phyloP scores from a whole-genome alignment of 2,888 invertebrate species.

The Aspidapion aeneum region DNA sequence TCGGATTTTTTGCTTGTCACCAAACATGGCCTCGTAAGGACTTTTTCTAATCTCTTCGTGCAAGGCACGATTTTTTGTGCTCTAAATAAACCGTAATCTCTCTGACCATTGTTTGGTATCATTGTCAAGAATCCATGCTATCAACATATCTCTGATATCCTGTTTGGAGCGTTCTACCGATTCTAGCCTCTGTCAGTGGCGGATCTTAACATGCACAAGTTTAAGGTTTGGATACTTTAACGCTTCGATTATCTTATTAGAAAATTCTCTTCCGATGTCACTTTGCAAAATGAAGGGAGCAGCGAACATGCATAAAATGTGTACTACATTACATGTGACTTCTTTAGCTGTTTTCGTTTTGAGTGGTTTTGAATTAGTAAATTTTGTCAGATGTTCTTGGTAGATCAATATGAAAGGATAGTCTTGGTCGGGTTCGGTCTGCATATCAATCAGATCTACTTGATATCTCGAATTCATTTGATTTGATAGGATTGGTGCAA shows the following conservation, averaged over 20 bases:
- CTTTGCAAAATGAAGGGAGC: not conserved
- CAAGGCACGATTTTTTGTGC: conserved; percentile 17
- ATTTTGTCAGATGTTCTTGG: too few relatives aligned
- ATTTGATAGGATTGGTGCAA: not conserved
- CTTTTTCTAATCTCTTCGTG: conserved; percentile 17
- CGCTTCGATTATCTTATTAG: not conserved
- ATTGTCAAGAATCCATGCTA: too few relatives aligned
- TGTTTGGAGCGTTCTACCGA: conserved; percentile 2
- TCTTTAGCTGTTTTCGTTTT: not conserved
- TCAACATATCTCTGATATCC: conserved; percentile 9
- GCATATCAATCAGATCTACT: not conserved
- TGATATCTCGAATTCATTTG: not conserved
- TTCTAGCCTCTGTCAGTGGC: conserved; percentile 4
- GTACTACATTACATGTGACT: too few relatives aligned
- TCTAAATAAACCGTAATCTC: conserved; percentile 11
- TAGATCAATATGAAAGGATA: not conserved
- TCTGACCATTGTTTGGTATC: conserved; percentile 16
- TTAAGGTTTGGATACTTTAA: conserved; percentile 5
- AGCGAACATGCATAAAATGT: too few relatives aligned
- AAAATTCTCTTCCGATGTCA: not conserved
- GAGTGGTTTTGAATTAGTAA: not conserved
- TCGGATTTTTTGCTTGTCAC: conserved; percentile 11
- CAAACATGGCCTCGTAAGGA: conserved; percentile 18
- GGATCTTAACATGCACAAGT: conserved; percentile 6
- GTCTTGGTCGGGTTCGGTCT: too few relatives aligned